Evolutionary conservation across 2,113 vertebrate genomes (phyloP).

Genomic region (Gymnarchus niloticus): DNA sequence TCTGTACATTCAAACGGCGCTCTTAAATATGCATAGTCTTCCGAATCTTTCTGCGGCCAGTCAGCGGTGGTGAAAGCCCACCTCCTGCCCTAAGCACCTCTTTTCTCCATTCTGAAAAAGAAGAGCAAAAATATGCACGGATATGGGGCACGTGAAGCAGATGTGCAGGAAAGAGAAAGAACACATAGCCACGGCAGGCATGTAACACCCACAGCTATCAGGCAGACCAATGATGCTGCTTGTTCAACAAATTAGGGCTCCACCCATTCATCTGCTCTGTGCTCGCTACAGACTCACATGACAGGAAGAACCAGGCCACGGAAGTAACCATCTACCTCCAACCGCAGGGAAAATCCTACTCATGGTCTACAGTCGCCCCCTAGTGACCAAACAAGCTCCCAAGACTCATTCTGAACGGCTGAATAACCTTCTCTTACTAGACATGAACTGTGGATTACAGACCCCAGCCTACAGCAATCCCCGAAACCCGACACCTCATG

Average conservation of each 20-base stretch:
- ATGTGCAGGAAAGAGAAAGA: too few species aligned
- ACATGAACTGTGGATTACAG: not conserved
- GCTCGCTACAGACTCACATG: not conserved
- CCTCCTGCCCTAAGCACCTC: not conserved
- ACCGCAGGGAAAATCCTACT: not conserved
- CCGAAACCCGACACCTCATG: too few species aligned
- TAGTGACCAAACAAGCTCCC: not conserved
- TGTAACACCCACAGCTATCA: not conserved
- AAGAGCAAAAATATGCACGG: not conserved
- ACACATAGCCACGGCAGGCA: not conserved
- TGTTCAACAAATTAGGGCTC: too few species aligned
- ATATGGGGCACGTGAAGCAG: too few species aligned
- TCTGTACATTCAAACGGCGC: not conserved
- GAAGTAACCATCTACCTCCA: too few species aligned
- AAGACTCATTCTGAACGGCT: not conserved
- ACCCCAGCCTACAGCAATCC: not conserved
- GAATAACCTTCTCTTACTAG: not conserved
- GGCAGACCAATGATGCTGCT: not conserved
- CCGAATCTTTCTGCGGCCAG: not conserved
- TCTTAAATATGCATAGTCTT: slow-evolving; percentile 5
- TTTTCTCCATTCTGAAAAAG: slow-evolving; percentile 27
- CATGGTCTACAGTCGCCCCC: not conserved
- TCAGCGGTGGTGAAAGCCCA: not conserved
- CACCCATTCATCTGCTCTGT: not conserved
- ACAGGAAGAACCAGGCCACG: not conserved